Percentiles rank a stretch among this genome's conserved stretches.
These are phyloP conservation scores for Melitaea athalia DNA, from an alignment of 2,888 invertebrate genomes.

Conservation along the genomic window DNA sequence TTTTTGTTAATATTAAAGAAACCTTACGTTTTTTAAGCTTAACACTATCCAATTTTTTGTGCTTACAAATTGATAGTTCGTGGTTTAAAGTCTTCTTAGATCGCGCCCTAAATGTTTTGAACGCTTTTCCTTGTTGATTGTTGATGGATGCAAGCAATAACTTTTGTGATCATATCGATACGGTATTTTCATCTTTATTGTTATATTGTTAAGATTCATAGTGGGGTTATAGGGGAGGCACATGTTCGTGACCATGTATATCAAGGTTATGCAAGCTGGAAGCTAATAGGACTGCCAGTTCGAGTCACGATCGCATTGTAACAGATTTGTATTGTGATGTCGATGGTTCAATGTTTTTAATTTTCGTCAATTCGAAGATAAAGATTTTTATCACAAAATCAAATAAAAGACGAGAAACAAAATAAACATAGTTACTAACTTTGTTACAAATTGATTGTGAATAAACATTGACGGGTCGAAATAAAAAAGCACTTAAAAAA, in stretches of 20 bases:
- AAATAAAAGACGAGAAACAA: neutral
- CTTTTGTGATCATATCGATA: neutral
- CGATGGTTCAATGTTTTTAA: conserved; percentile 11
- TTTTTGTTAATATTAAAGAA: neutral
- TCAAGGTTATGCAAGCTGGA: conserved; percentile 47
- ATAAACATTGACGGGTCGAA: too few species aligned
- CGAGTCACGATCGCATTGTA: conserved; percentile 45
- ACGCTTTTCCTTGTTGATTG: conserved; percentile 42
- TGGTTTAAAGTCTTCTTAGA: conserved; percentile 33
- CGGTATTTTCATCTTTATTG: conserved; percentile 11
- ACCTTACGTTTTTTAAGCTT: neutral
- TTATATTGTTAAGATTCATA: conserved; percentile 4
- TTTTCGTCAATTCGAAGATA: neutral
- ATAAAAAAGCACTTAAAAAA: too few species aligned
- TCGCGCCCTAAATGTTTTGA: conserved; percentile 40
- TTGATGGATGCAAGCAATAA: conserved; percentile 24
- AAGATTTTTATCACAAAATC: neutral
- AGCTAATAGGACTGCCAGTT: conserved; percentile 42
- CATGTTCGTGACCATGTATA: conserved; percentile 26
- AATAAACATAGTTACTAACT: neutral
- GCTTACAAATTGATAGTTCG: conserved; percentile 40
- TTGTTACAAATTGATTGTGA: neutral
- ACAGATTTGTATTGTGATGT: conserved; percentile 36
- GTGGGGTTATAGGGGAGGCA: conserved; percentile 8
- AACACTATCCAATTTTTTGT: conserved; percentile 23